These are phyloP conservation scores for Clepsis dumicolana DNA, from an alignment of 2,888 invertebrate genomes.

Conservation along the genomic window DNA sequence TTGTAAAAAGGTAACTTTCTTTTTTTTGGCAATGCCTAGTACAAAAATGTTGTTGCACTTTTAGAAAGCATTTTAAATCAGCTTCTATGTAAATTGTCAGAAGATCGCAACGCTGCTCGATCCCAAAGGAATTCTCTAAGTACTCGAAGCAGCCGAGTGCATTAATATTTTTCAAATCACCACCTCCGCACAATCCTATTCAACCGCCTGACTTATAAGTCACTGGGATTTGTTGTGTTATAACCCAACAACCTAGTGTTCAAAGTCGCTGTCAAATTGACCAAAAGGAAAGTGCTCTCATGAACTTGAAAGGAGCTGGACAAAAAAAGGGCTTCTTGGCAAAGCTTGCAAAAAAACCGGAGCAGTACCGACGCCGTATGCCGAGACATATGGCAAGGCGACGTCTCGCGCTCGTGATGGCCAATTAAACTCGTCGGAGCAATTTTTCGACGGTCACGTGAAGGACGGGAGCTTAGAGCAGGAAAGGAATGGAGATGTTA, in stretches of 20 bases:
- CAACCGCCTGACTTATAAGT: slow-evolving; percentile 50
- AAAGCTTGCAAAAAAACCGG: slow-evolving; percentile 52
- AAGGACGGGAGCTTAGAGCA: slow-evolving; percentile 22
- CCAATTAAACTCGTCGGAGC: slow-evolving; percentile 40
- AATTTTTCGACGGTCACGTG: slow-evolving; percentile 40
- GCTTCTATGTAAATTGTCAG: too few species aligned
- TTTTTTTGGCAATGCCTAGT: too few species aligned
- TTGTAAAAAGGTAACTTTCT: too few species aligned
- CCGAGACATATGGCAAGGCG: slow-evolving; percentile 57
- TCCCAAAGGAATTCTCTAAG: slow-evolving; percentile 1
- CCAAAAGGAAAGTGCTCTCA: slow-evolving; percentile 67
- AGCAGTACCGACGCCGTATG: slow-evolving; percentile 43
- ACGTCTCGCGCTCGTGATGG: slow-evolving; percentile 24
- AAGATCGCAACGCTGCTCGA: not conserved
- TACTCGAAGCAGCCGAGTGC: slow-evolving; percentile 14
- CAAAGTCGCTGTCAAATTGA: slow-evolving; percentile 62
- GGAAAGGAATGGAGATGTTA: too few species aligned
- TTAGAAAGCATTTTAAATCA: too few species aligned
- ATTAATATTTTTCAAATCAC: slow-evolving; percentile 42
- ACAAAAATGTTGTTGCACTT: too few species aligned
- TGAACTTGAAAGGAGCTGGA: slow-evolving; percentile 52
- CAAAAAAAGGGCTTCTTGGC: slow-evolving; percentile 39
- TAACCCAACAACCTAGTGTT: slow-evolving; percentile 53
- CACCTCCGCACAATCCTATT: slow-evolving; percentile 48
- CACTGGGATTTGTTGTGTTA: too few species aligned